These are phyloP conservation scores for Meloe dianella DNA, from an alignment of 2,888 invertebrate genomes.

Conservation along the genomic window DNA sequence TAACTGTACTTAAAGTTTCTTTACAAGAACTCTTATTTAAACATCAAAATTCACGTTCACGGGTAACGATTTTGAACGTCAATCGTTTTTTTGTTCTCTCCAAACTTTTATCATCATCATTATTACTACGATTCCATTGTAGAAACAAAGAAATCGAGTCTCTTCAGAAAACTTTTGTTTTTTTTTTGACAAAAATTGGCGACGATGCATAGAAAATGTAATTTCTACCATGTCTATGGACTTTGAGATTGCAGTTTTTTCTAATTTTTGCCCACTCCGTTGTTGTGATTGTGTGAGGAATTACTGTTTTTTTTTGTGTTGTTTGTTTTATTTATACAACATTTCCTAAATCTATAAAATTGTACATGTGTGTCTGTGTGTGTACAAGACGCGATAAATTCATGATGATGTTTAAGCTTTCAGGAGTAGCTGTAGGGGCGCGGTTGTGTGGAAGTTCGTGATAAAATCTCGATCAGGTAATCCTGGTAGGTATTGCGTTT, in stretches of 20 bases:
- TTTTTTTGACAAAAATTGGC: no score
- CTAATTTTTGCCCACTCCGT: no score
- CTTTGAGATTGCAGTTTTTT: slow-evolving; percentile 1
- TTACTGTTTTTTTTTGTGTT: not conserved
- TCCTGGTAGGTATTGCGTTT: not conserved
- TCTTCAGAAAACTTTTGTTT: not conserved
- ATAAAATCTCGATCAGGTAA: slow-evolving; percentile 10
- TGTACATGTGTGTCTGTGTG: not conserved
- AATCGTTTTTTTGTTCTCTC: no score
- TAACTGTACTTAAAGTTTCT: no score
- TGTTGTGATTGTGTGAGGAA: no score
- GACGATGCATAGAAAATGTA: slow-evolving; percentile 5
- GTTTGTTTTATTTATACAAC: not conserved
- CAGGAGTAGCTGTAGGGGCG: not conserved
- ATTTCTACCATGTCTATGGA: not conserved
- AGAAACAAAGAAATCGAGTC: no score
- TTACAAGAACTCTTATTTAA: no score
- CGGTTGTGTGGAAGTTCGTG: not conserved
- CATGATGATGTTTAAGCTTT: slow-evolving; percentile 3
- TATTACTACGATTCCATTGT: no score
- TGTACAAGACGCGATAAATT: no score
- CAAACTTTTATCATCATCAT: no score
- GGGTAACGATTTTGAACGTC: no score
- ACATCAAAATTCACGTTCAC: no score
- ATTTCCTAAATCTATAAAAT: not conserved